Evolutionary conservation across 2,888 invertebrate species (phyloP).

Genomic region (Chalcosyrphus nemorum): DNA sequence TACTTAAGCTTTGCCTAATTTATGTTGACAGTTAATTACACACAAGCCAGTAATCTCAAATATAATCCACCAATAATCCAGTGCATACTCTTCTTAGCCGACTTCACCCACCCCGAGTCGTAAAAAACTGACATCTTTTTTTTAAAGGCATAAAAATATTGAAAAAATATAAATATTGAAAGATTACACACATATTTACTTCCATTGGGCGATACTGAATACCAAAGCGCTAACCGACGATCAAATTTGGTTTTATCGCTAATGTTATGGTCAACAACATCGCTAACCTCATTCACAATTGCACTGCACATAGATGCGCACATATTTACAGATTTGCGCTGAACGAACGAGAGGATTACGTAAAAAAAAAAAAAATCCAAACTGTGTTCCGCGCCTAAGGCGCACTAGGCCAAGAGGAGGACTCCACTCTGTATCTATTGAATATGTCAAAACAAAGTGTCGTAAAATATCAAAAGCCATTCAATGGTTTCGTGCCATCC

Average conservation of each 20-base stretch:
- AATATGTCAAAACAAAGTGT: constrained; percentile 71
- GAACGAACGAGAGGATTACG: constrained; percentile 39
- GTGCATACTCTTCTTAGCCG: not conserved
- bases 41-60: not conserved
- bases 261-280: constrained; percentile 71
- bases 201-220: constrained; percentile 23
- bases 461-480: constrained; percentile 68
- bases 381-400: constrained; percentile 18
- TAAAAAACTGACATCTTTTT: not conserved
- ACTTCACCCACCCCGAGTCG: not conserved
- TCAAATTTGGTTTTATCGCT: constrained; percentile 62
- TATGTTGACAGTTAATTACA: not conserved
- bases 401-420: constrained; percentile 27
- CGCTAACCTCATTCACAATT: constrained; percentile 62
- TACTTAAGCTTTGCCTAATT: not conserved
- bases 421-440: constrained; percentile 40
- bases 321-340: constrained; percentile 37
- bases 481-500: not conserved
- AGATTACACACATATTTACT: not conserved
- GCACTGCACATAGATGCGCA: constrained; percentile 27
- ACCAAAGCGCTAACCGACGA: constrained; percentile 32
- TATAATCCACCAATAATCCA: not conserved
- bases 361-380: constrained; percentile 48
- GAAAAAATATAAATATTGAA: not conserved
- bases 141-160: not conserved